Evolutionary conservation across 2,113 vertebrate species (phyloP), one percentile per base, ranked within the genome.

Genomic region (Hypocryptadius cinnamomeus): DNA sequence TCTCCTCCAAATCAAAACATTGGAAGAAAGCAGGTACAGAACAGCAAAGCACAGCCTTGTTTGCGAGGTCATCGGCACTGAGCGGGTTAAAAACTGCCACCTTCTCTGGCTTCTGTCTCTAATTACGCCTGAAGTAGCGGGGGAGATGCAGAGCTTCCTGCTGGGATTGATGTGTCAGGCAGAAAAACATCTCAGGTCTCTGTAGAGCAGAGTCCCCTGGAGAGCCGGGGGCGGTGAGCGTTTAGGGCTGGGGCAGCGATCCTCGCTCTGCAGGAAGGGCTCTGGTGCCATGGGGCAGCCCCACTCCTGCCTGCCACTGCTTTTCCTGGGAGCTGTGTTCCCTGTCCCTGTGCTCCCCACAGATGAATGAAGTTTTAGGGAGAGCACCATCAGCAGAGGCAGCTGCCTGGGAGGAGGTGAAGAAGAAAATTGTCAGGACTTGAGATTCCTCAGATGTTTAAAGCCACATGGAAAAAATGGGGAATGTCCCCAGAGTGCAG

Each of bases 101-200:
- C 33, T 61, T 2, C 80, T 7, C 57, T 9, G 33, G 4, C 39
- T 37, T 15, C 14, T 31, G 53, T 39, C 13, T 22, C 30, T 45
- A 27, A 69, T 69, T 33, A 2, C 1, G 3, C 6, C 2, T 1
- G 14, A 13, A 13, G 45, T 0, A 8, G 9, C 35, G 3, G 16
- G 59, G 70, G 50, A 85, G 66, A 17, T 5, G 65, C 82, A 4
- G 65, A 84, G 40, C 24, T 77, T 53, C 39, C 79, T 9, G 63
- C 61, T 44, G 37, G 50, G 69, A 10, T 12, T 9, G 68, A 4
- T 53, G 57, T n/a, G 27, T 2, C 42, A 40, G 33, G 40, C 37
- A 59, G 10, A 10, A 39, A 70, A 84, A 40, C 28, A 64, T 5
- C 45, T 10, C 48, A 3, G 30, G 23, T 53, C 39, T 8, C 54